Evolutionary conservation across 2,797 vertebrate genomes (phyloP).

Genomic region (Pangasius mekongensis): DNA sequence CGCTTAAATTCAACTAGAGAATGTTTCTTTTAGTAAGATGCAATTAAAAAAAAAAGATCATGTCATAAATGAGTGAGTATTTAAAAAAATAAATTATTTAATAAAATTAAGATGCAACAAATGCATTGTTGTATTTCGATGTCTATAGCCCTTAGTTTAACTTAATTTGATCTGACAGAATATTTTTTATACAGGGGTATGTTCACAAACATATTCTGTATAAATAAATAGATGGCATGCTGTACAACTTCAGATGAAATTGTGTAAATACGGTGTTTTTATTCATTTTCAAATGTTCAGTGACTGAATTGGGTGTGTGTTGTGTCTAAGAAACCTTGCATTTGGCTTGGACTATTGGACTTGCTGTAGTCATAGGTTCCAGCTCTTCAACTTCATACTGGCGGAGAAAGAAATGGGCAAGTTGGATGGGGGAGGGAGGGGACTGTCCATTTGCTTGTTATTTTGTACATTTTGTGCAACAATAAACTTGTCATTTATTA

Average conservation of each 20-base stretch:
- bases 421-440: constrained; percentile 56
- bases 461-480: constrained; percentile 92
- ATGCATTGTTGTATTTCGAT: constrained; percentile 78
- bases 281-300: constrained; percentile 86
- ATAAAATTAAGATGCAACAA: constrained; percentile 62
- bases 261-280: constrained; percentile 85
- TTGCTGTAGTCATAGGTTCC: constrained; percentile 78
- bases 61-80: constrained; percentile 63
- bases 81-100: constrained; percentile 53
- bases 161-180: constrained; percentile 80
- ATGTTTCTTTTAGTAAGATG: constrained; percentile 64
- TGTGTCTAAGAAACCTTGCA: constrained; percentile 79
- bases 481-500: constrained; percentile 89
- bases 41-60: constrained; percentile 51
- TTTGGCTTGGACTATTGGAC: constrained; percentile 79
- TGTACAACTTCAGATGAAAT: constrained; percentile 81
- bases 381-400: constrained; percentile 81
- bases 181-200: constrained; percentile 83
- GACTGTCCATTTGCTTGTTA: constrained; percentile 86
- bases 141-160: constrained; percentile 80
- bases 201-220: constrained; percentile 79
- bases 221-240: constrained; percentile 84
- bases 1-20: constrained; percentile 63
- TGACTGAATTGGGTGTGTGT: constrained; percentile 82
- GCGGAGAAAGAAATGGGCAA: constrained; percentile 70